A percentile compares a stretch with the other conserved stretches of the same genome.
phyloP scores from a whole-genome alignment of 2,888 invertebrate genomes.

The Andrena fulva region DNA sequence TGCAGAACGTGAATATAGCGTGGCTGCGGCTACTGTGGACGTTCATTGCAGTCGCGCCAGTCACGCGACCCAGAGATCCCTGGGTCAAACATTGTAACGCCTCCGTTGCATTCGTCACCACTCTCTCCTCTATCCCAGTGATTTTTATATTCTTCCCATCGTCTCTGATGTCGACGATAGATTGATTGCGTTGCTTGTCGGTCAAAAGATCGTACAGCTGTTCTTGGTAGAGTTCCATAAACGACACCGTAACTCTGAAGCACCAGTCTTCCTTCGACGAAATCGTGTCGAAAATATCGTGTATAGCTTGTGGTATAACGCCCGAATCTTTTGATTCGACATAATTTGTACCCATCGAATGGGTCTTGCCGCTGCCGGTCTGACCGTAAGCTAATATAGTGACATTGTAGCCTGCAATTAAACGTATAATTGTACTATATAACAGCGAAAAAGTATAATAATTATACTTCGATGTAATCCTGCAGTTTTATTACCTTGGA shows the following conservation, averaged over 20 bases:
- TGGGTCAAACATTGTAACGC: slow-evolving; percentile 89
- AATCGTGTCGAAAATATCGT: slow-evolving; percentile 91
- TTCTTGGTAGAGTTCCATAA: slow-evolving; percentile 96
- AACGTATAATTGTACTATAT: background rate
- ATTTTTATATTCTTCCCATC: slow-evolving; percentile 86
- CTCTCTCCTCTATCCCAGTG: slow-evolving; percentile 88
- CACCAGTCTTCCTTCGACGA: slow-evolving; percentile 87
- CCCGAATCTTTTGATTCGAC: slow-evolving; percentile 89
- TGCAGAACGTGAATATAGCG: slow-evolving; percentile 93
- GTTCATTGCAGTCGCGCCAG: slow-evolving; percentile 97
- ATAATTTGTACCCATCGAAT: slow-evolving; percentile 95
- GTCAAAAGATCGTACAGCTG: slow-evolving; percentile 93
- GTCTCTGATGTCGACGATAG: slow-evolving; percentile 93
- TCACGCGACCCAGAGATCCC: slow-evolving; percentile 92
- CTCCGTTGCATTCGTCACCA: slow-evolving; percentile 88
- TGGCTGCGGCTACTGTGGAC: slow-evolving; percentile 95
- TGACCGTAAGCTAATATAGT: slow-evolving; percentile 98
- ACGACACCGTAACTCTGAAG: slow-evolving; percentile 91
- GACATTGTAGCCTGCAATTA: slow-evolving; percentile 92
- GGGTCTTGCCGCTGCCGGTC: slow-evolving; percentile 97
- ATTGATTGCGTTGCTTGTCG: slow-evolving; percentile 88
- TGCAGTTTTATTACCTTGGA: slow-evolving; percentile 87
- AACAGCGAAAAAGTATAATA: background rate
- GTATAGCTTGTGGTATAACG: slow-evolving; percentile 94
- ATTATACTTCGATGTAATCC: background rate